Evolutionary conservation across 2,113 vertebrate genomes (phyloP).

Genomic region (Coturnix japonica): DNA sequence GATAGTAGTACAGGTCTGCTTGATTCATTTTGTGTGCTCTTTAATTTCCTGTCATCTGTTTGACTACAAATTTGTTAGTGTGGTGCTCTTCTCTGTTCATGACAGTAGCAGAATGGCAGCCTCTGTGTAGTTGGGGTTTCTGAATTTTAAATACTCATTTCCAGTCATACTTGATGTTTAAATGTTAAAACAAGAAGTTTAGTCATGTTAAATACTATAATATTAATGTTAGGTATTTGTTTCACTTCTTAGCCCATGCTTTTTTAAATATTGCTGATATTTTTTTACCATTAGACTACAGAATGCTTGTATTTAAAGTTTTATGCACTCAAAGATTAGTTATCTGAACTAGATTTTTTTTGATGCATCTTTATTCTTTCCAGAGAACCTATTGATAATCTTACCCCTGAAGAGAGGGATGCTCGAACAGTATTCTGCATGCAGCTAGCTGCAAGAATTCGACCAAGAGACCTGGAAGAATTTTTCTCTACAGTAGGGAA

Average conservation of each 20-base stretch:
- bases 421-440: slow-evolving; percentile 97
- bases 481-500: slow-evolving; percentile 98
- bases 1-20: not conserved
- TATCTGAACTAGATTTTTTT: not conserved
- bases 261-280: not conserved
- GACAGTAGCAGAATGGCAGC: not conserved
- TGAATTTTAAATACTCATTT: not conserved
- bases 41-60: not conserved
- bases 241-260: not conserved
- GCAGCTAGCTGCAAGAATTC: slow-evolving; percentile 96
- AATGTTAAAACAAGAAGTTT: not conserved
- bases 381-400: slow-evolving; percentile 92
- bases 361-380: not conserved
- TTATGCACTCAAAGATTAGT: not conserved
- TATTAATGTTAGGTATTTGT: not conserved
- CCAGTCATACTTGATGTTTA: not conserved
- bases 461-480: slow-evolving; percentile 95
- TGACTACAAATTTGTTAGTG: not conserved
- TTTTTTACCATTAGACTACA: not conserved
- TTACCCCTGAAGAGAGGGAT: slow-evolving; percentile 95
- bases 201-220: not conserved
- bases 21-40: not conserved
- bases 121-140: not conserved
- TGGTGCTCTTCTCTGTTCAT: not conserved
- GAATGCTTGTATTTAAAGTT: not conserved